phyloP scores from a whole-genome alignment of 2,113 vertebrate species.

The Triplophysa dalaica region DNA sequence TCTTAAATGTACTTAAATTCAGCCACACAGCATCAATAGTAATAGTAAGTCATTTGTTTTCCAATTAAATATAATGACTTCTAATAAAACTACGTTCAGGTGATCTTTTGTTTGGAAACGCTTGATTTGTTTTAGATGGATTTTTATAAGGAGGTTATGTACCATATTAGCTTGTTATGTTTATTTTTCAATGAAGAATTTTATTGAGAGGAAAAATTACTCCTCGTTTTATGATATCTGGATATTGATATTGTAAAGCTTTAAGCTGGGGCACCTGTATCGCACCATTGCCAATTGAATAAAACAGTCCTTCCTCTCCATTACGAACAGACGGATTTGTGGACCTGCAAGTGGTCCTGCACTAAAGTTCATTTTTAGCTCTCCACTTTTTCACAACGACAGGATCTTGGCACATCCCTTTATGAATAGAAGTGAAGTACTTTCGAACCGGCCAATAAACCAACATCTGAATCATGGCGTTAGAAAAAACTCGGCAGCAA shows the following conservation, averaged over 20 bases:
- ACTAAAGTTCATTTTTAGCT: conserved; percentile 53
- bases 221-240: not conserved
- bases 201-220: not conserved
- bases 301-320: conserved; percentile 35
- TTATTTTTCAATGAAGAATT: not conserved
- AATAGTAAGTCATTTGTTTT: no score
- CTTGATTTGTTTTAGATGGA: not conserved
- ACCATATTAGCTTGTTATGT: not conserved
- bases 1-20: no score
- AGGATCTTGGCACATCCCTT: conserved; percentile 51
- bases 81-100: not conserved
- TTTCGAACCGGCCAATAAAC: conserved; percentile 52
- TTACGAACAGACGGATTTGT: conserved; percentile 47
- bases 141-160: not conserved
- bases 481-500: conserved; percentile 14
- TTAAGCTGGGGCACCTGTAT: conserved; percentile 47
- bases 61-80: no score
- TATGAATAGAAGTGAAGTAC: conserved; percentile 50
- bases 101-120: not conserved
- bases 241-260: conserved; percentile 32
- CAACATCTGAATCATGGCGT: conserved; percentile 39
- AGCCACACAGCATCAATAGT: no score
- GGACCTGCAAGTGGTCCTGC: conserved; percentile 26
- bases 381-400: conserved; percentile 52
- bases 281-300: conserved; percentile 16